phyloP scores from a whole-genome alignment of 2,888 invertebrate species.

The Poecilobothrus nobilitatus region DNA sequence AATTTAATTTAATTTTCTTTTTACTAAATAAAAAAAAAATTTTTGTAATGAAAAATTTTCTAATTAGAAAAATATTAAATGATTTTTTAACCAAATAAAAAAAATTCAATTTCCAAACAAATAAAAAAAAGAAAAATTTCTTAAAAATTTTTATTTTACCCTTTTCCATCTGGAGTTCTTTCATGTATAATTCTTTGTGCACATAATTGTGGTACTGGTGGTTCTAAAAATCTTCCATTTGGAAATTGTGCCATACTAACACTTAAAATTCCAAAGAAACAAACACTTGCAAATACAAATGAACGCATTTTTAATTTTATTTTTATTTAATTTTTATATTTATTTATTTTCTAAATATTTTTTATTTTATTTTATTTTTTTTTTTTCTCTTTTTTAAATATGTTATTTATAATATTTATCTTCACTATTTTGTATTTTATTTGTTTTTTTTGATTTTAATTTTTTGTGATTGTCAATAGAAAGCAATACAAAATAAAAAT shows the following conservation, averaged over 20 bases:
- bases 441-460: background rate
- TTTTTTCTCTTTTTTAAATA: no score
- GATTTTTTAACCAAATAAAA: no score
- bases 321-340: slow-evolving; percentile 15
- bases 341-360: background rate
- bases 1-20: no score
- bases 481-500: no score
- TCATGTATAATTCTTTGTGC: slow-evolving; percentile 66
- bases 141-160: slow-evolving; percentile 32
- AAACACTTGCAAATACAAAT: slow-evolving; percentile 44
- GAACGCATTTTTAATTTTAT: slow-evolving; percentile 34
- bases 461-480: background rate
- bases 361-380: background rate
- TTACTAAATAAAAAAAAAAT: no score
- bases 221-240: slow-evolving; percentile 67
- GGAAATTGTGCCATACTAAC: slow-evolving; percentile 57
- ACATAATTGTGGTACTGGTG: slow-evolving; percentile 66
- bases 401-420: no score
- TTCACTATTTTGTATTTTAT: background rate
- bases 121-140: no score
- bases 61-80: no score
- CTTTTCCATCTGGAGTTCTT: slow-evolving; percentile 64
- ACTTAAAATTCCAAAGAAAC: slow-evolving; percentile 39
- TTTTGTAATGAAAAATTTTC: no score
- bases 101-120: no score